phyloP scores from a whole-genome alignment of 2,888 invertebrate genomes.

The Drosophila eohydei region DNA sequence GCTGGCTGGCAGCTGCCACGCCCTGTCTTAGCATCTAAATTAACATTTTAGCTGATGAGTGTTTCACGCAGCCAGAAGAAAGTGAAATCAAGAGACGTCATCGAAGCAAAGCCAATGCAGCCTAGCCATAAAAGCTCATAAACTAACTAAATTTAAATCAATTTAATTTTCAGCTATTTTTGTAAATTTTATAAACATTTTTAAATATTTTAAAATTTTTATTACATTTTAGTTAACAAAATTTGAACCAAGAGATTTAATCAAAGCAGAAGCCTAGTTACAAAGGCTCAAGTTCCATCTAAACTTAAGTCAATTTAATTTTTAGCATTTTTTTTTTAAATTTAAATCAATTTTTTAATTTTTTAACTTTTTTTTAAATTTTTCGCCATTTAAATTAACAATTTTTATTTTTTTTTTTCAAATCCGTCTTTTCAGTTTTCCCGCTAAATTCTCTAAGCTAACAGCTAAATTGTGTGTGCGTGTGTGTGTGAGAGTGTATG shows the following conservation, averaged over 20 bases:
- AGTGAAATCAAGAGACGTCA: slow-evolving; percentile 60
- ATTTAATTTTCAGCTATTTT: background rate
- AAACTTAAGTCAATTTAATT: background rate
- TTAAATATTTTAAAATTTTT: background rate
- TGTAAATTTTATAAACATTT: background rate
- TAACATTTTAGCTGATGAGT: slow-evolving; percentile 63
- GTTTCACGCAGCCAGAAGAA: slow-evolving; percentile 52
- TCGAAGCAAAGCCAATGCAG: background rate
- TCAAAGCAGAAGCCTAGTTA: background rate
- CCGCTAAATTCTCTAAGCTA: slow-evolving; percentile 5
- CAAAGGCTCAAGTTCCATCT: background rate
- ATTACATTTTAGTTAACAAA: background rate
- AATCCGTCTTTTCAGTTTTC: background rate
- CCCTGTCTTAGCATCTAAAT: slow-evolving; percentile 58
- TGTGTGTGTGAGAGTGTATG: slow-evolving; percentile 28
- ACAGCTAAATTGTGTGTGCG: slow-evolving; percentile 12
- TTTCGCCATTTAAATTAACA: background rate
- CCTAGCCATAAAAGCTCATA: background rate
- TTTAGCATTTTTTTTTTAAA: background rate
- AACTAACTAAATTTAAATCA: background rate
- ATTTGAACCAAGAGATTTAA: background rate
- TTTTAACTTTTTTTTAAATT: background rate
- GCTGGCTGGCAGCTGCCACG: slow-evolving; percentile 42
- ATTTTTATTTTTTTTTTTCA: background rate
- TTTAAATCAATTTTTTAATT: too few species aligned